Base-by-base conservation (phyloP, 2,888 invertebrate species). In the Onchidella celtica region DNA sequence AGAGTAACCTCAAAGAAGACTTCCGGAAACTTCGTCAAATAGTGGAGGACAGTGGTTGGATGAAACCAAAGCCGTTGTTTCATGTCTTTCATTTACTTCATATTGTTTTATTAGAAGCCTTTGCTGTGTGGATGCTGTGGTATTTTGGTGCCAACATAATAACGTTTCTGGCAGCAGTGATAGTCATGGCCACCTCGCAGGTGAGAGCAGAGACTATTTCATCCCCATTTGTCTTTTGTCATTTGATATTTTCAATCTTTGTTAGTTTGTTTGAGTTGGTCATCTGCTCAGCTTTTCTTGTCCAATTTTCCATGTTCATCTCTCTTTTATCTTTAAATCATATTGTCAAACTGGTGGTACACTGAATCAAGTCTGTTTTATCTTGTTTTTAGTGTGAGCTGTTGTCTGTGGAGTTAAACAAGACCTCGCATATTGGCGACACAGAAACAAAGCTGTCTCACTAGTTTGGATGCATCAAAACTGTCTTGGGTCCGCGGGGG, bases 151-250 rank as follows among this genome's bases (percentile, higher is more conserved):
- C 81, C 27, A 83, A 83, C 40, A 90, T 87, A 86, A 32, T 81
- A 32, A 84, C 88, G 0, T 86, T 83, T 59, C 27, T 89, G 17
- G 32, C 82, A 9, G 83, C 88, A 1, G 70, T 86, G 55, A 34
- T 84, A 3, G 38, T 90, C 14, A 81, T 91, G 34, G 83, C 86
- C 4, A 86, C 86, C 38, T 75, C 88, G 29, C 90, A 91, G 88
- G 90, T 90, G 81, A 68, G 75, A 55, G 40, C 9, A 32, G 47
- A 47, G 47, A 47, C 9, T 1, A 9, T 11, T 32, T 32, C n/a
- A n/a, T n/a, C n/a, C n/a, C n/a, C n/a, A n/a, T n/a, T n/a, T n/a
- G n/a, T n/a, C n/a, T n/a, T n/a, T n/a, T n/a, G n/a, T n/a, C 24
- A 6, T 63, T 17, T 21, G 6, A 65, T 6, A 29, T 17, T 70